Base-by-base conservation (phyloP, 2,888 invertebrate species). In the Drosophila pullipes region DNA sequence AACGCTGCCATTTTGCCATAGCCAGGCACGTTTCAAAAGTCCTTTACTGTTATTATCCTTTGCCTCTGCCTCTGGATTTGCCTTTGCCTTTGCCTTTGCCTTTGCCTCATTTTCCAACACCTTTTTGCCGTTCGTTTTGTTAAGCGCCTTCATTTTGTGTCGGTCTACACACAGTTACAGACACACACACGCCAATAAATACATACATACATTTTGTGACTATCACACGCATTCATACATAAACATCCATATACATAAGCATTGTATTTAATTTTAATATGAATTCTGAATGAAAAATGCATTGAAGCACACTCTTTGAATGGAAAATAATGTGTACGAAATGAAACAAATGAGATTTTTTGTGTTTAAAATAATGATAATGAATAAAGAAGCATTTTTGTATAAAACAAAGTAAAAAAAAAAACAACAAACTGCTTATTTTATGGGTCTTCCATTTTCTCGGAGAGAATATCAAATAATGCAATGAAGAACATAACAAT, bases 61-160 rank as follows among this genome's bases (percentile, higher is more conserved):
- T 52, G 58, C 31, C 31, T 31, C 31, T 31, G 31, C n/a, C 64
- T 66, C 57, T 55, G 65, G 30, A 54, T 39, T 10, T 31, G n/a
- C n/a, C n/a, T n/a, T n/a, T n/a, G n/a, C n/a, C 22, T 22, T 22
- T 22, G 50, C 28, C 10, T 28, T 18, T 28, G 68, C 39, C 28
- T 54, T 50, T 47, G 57, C 25, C 68, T 47, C 60, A 59, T 70
- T 68, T 16, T 31, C 10, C 39, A 41, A 60, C 67, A 55, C 67
- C 53, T 69, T 59, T 69, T 79, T 76, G 82, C 82, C 89, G 82
- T 86, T 82, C 71, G 82, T 76, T 88, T 89, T 89, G 86, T 91
- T 91, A 91, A 91, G 91, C 90, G 83, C 83, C 89, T 91, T 91
- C 89, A 92, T 91, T 91, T 91, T 91, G 92, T 92, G 92, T 92